phyloP scores from a whole-genome alignment of 2,888 invertebrate species.

The Drosophila aldrichi region DNA sequence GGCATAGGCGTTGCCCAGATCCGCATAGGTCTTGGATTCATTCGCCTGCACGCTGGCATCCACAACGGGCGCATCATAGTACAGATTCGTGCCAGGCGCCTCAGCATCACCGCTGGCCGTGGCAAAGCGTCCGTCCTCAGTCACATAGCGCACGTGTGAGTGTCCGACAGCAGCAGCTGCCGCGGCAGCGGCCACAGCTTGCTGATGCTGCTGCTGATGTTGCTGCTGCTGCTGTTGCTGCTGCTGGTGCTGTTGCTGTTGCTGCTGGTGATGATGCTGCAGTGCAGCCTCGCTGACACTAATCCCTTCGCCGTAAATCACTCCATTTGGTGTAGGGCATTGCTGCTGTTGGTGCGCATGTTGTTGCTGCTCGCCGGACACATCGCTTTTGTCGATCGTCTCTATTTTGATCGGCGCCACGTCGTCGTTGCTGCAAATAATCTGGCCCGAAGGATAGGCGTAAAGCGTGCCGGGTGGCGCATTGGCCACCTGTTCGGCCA shows the following conservation, averaged over 20 bases:
- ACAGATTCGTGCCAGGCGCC: conserved; percentile 43
- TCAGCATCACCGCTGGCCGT: conserved; percentile 44
- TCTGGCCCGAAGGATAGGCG: conserved; percentile 73
- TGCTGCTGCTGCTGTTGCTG: conserved; percentile 62
- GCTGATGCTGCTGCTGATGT: conserved; percentile 54
- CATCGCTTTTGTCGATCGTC: conserved; percentile 81
- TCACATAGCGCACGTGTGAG: conserved; percentile 59
- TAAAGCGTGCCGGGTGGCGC: conserved; percentile 71
- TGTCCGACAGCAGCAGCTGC: conserved; percentile 34
- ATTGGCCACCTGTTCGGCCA: conserved; percentile 62
- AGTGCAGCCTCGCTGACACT: conserved; percentile 74
- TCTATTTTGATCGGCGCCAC: conserved; percentile 83
- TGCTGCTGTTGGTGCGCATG: conserved; percentile 70
- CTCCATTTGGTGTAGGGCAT: conserved; percentile 80
- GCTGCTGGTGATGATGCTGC: conserved; percentile 72
- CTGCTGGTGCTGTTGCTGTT: conserved; percentile 57
- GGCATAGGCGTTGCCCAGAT: conserved; percentile 81
- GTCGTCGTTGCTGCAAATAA: conserved; percentile 79
- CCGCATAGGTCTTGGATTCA: conserved; percentile 84
- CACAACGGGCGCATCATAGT: conserved; percentile 77
- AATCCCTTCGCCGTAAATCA: conserved; percentile 70
- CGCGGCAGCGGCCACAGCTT: conserved; percentile 47
- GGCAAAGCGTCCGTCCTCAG: conserved; percentile 71
- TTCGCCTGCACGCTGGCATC: conserved; percentile 78
- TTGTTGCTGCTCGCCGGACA: conserved; percentile 55